Percentiles rank a stretch among this genome's conserved stretches.
These are phyloP conservation scores for Branchinecta lindahli DNA, from an alignment of 1,140 invertebrate genomes.

Conservation along the genomic window DNA sequence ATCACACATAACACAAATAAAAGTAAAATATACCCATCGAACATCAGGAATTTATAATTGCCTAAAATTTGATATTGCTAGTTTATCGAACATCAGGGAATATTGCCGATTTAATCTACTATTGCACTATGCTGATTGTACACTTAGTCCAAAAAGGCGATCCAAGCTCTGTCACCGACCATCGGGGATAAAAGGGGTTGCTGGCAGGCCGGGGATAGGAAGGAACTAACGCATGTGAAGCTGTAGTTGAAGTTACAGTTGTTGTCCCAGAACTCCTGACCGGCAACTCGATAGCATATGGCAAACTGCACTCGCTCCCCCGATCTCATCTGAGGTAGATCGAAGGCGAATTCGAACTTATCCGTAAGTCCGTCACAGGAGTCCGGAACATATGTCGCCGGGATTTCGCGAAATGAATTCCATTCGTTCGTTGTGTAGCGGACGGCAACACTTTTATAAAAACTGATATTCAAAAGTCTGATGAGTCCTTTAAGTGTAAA, in stretches of 20 bases:
- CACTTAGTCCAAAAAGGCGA: too few relatives aligned
- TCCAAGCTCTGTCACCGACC: too few relatives aligned
- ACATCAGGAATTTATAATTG: too few relatives aligned
- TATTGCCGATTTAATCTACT: too few relatives aligned
- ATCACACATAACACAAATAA: too few relatives aligned
- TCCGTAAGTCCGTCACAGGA: slow-evolving; percentile 88
- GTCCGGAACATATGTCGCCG: slow-evolving; percentile 62
- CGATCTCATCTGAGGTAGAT: slow-evolving; percentile 42
- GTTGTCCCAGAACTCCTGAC: slow-evolving; percentile 77
- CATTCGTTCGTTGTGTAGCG: slow-evolving; percentile 73
- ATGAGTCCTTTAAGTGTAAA: slow-evolving; percentile 65
- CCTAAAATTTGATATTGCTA: too few relatives aligned
- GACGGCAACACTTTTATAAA: slow-evolving; percentile 73
- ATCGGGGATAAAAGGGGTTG: neutral
- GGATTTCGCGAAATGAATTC: slow-evolving; percentile 63
- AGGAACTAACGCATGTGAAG: slow-evolving; percentile 44
- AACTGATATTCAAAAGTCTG: slow-evolving; percentile 74
- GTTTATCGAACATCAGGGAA: too few relatives aligned
- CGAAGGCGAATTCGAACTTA: slow-evolving; percentile 56
- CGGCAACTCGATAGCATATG: slow-evolving; percentile 61
- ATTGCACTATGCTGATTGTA: too few relatives aligned
- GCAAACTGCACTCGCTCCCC: slow-evolving; percentile 65
- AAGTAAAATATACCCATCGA: too few relatives aligned
- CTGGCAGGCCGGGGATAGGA: neutral
- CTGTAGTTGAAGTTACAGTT: slow-evolving; percentile 69